Conservation (phyloP, 2,888 invertebrate genomes). For the Lycocerus yunnanus region DNA sequence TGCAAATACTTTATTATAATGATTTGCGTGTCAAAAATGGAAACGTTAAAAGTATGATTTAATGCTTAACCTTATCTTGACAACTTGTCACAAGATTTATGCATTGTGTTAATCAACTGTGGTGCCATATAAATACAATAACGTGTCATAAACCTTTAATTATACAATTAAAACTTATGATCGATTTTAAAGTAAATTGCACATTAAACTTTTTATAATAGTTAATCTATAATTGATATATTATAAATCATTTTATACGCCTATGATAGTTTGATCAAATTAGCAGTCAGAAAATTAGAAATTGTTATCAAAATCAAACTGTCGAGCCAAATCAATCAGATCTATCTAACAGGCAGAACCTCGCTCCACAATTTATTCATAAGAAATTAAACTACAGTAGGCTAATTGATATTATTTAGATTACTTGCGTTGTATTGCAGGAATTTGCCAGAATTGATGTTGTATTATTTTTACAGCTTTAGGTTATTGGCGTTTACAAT, state of each 20-base stretch:
- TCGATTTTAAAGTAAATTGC: background rate
- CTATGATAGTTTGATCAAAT: no score
- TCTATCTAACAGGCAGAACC: no score
- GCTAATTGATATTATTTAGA: no score
- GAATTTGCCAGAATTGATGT: no score
- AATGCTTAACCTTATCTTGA: slow-evolving; percentile 42
- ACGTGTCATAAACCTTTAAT: background rate
- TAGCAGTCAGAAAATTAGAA: background rate
- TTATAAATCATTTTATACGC: background rate
- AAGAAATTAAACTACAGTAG: no score
- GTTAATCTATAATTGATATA: background rate
- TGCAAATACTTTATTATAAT: slow-evolving; percentile 43
- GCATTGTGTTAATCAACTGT: slow-evolving; percentile 24
- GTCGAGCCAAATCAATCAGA: no score
- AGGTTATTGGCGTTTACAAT: no score
- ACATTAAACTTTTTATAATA: background rate
- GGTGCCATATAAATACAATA: background rate
- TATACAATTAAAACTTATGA: background rate
- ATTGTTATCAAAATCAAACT: no score
- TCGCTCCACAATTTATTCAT: no score
- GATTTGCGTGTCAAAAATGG: slow-evolving; percentile 41
- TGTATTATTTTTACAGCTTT: no score
- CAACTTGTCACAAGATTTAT: slow-evolving; percentile 39
- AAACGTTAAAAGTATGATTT: slow-evolving; percentile 41
- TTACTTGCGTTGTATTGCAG: no score